A percentile compares a stretch with the other conserved stretches of the same genome.
Conservation (phyloP, 2,888 invertebrate species). For the Drosophila anomalata region DNA sequence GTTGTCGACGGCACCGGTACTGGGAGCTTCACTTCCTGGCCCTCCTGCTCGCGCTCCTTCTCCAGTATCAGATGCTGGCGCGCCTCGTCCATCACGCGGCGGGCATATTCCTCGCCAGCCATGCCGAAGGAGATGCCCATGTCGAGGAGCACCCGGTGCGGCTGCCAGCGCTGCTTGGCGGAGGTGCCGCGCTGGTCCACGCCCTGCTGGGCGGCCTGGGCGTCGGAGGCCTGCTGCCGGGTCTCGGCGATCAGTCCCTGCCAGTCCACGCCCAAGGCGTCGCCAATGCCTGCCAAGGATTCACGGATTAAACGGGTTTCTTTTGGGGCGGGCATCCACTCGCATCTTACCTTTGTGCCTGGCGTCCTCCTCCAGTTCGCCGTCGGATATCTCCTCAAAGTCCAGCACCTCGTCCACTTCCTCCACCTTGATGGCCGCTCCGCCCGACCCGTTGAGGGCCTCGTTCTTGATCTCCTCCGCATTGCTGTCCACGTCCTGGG, state of each 20-base stretch:
- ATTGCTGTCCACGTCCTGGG: conserved; percentile 46
- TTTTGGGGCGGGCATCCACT: not conserved
- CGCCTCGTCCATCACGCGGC: conserved; percentile 82
- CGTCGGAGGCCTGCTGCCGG: conserved; percentile 77
- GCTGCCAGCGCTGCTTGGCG: conserved; percentile 91
- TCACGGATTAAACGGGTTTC: not conserved
- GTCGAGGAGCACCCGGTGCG: conserved; percentile 90
- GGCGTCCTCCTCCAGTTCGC: conserved; percentile 94
- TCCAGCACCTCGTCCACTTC: conserved; percentile 86
- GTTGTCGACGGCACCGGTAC: not conserved
- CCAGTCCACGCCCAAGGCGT: conserved; percentile 98
- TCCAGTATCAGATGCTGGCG: conserved; percentile 80
- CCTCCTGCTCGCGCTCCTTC: conserved; percentile 42
- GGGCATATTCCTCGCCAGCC: conserved; percentile 88
- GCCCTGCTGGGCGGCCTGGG: conserved; percentile 72
- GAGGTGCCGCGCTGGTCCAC: conserved; percentile 83
- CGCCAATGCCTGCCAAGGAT: conserved; percentile 86
- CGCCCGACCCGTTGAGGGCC: not conserved
- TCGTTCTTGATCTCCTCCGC: conserved; percentile 38
- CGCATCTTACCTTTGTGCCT: conserved; percentile 85
- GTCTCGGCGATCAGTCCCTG: conserved; percentile 94
- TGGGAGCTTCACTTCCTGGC: conserved; percentile 14
- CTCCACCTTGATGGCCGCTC: conserved; percentile 55
- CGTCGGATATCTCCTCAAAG: conserved; percentile 95
- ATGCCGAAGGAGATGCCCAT: conserved; percentile 92